Percentiles rank a stretch among this genome's conserved stretches.
phyloP scores from a whole-genome alignment of 2,113 vertebrate species.

The Chaetura pelagica region DNA sequence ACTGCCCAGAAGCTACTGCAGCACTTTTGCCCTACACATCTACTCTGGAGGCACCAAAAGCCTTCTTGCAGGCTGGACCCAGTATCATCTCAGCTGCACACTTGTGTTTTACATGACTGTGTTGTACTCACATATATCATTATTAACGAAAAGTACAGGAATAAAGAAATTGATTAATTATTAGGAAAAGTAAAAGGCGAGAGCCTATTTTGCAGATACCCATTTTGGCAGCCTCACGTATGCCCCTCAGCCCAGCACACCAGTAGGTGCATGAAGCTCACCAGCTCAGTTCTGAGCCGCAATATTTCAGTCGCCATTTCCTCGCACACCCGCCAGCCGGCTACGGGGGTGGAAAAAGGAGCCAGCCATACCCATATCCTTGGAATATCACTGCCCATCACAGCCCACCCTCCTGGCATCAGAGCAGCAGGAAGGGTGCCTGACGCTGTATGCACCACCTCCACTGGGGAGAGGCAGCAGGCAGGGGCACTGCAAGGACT shows the following conservation, averaged over 20 bases:
- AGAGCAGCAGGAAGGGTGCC: background rate
- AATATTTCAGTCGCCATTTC: background rate
- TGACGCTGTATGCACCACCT: fast-evolving
- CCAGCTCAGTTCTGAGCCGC: background rate
- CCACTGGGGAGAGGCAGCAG: fast-evolving
- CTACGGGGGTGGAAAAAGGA: fast-evolving
- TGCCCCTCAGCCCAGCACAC: background rate
- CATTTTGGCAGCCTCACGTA: background rate
- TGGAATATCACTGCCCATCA: background rate
- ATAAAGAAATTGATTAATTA: background rate
- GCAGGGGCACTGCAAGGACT: background rate
- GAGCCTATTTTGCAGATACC: background rate
- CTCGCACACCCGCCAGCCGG: fast-evolving
- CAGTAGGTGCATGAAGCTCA: background rate
- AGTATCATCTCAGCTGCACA: background rate
- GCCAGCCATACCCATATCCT: background rate
- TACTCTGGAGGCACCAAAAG: background rate
- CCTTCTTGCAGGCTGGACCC: background rate
- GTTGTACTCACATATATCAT: background rate
- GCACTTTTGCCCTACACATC: background rate
- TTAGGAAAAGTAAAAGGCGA: background rate
- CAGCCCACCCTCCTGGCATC: background rate
- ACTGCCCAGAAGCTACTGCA: background rate
- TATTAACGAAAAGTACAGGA: background rate
- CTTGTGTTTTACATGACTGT: background rate